Evolutionary conservation across 1,140 invertebrate species (phyloP), one percentile per base, ranked within the genome.

Genomic region (Brachionus plicatilis): DNA sequence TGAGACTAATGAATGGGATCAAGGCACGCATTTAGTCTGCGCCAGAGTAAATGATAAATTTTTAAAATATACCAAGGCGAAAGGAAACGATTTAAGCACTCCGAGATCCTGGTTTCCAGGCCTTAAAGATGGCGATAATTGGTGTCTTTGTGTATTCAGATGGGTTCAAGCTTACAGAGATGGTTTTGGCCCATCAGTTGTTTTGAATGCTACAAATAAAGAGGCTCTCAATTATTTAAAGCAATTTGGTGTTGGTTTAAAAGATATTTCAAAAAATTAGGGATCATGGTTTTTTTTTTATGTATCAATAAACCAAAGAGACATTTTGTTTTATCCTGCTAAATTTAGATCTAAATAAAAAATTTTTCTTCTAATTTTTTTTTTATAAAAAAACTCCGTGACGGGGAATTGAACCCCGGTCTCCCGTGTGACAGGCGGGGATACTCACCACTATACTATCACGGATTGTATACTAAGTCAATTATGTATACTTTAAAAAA

Each of bases 41-140:
- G 53, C 82, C 11, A 53, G 14, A 56, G 60, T 83, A n/a, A 83
- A 65, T 11, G 50, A 83, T n/a, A 43, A 83, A 29, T 83, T 83
- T 27, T 60, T 83, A 14, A 29, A 83, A 33, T 83, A 68, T 70
- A 83, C 82, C 9, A 68, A 68, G 29, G n/a, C 43, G 3, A 50
- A 53, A 70, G 82, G 82, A 83, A 83, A 83, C 47, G 82, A 83
- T 56, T 47, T 83, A 24, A 56, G 29, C 37, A 70, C 82, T 11
- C 82, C 82, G 41, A 37, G 33, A 41, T 37, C 65, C 5, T 47
- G 29, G 27, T 83, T 83, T 50, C 82, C 82, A n/a, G 82, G 82
- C 41, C 27, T 83, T 9, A 70, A 70, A 72, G 7, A 27, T 20
- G 82, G 82, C 12, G 82, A 83, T 24, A 68, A 83, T 9, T 83